A percentile compares a stretch with the other conserved stretches of the same genome.
phyloP scores from a whole-genome alignment of 2,888 invertebrate genomes.

The Notodonta ziczac region DNA sequence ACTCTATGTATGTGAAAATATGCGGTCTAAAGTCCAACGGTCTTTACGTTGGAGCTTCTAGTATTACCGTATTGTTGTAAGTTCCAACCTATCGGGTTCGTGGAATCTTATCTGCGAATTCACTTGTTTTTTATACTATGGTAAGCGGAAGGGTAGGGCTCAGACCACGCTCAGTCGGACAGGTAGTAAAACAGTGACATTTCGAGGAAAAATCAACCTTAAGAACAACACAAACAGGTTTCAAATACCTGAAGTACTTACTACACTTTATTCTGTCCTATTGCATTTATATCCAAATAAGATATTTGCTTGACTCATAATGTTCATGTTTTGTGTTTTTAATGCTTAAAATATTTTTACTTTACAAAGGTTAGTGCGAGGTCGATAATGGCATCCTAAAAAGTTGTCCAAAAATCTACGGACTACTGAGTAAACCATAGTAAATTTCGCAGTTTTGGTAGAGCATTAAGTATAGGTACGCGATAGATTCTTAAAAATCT shows the following conservation, averaged over 20 bases:
- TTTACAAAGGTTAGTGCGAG: too few species aligned
- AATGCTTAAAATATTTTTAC: too few species aligned
- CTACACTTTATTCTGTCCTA: not conserved
- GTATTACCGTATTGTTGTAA: not conserved
- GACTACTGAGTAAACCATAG: too few species aligned
- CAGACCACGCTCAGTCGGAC: not conserved
- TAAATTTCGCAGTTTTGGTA: too few species aligned
- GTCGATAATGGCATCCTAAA: too few species aligned
- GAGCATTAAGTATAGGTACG: too few species aligned
- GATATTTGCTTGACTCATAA: too few species aligned
- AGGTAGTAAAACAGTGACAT: constrained; percentile 2
- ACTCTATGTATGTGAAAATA: constrained; percentile 17
- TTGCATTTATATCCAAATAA: not conserved
- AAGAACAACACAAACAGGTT: not conserved
- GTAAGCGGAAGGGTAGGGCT: constrained; percentile 5
- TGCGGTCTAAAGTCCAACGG: constrained; percentile 6
- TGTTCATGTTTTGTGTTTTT: too few species aligned
- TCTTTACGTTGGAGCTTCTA: not conserved
- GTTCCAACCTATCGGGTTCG: not conserved
- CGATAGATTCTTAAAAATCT: too few species aligned
- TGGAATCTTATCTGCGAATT: constrained; percentile 4
- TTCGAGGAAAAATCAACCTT: constrained; percentile 3
- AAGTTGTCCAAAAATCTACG: too few species aligned
- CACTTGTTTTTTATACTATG: not conserved
- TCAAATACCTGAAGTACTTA: not conserved